Base-by-base conservation (phyloP, 2,113 vertebrate genomes). In the Festucalex cinctus region DNA sequence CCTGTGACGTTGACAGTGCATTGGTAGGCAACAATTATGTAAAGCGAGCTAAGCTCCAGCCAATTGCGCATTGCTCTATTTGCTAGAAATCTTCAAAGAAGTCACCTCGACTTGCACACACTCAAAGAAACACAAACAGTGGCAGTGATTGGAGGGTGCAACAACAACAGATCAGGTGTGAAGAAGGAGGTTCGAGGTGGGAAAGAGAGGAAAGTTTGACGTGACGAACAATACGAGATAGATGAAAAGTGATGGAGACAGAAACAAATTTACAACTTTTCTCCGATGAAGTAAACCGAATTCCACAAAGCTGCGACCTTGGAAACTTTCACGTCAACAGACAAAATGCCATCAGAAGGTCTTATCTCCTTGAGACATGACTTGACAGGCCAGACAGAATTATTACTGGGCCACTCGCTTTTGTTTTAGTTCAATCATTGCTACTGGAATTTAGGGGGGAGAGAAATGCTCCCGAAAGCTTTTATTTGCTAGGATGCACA, bases 11-110 rank as follows among this genome's bases (percentile, higher is more conserved):
- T 67, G 56, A 51, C 59, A 85, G 72, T 56, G 75, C 73, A 65
- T 76, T 82, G 78, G 69, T 68, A 70, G 70, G 77, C 56, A 74
- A 80, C 70, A 76, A 74, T 82, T 78, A 85, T 85, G 79, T 71
- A 78, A 80, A 80, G 70, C 78, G 67, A 65, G 63, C 41, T 76
- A 80, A 78, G 73, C 73, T 62, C 24, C 49, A 64, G 62, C 20
- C 80, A 76, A 46, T 71, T 80, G 70, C 70, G 66, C 54, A 68
- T 65, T 65, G 61, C 70, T 68, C 44, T 71, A 68, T 78, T 77
- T 71, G 59, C 63, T 41, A 7, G 0, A 5, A 44, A 60, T 69
- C 74, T 78, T n/a, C 26, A 51, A 9, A 46, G 56, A 70, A 70
- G 75, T 77, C 43, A 74, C 37, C 71, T 66, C 24, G 24, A 6